A percentile compares a stretch with the other conserved stretches of the same genome.
phyloP scores from a whole-genome alignment of 2,888 invertebrate genomes.

The Erebia aethiops region DNA sequence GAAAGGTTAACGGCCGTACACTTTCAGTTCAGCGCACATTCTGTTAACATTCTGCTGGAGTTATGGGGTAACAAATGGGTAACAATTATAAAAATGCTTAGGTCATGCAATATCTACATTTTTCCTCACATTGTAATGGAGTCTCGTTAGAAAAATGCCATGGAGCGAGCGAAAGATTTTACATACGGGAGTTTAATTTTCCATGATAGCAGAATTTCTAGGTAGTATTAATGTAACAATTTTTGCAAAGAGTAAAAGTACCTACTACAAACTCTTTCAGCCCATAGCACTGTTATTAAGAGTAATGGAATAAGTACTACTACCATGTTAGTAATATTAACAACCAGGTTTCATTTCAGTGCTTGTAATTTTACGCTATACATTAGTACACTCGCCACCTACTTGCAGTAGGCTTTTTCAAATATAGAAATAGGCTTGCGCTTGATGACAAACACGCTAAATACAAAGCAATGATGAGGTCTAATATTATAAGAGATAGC shows the following conservation, averaged over 20 bases:
- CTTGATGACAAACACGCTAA: too few species aligned
- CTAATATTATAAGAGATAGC: too few species aligned
- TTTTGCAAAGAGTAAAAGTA: constrained; percentile 22
- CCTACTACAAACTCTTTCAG: not conserved
- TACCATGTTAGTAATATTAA: not conserved
- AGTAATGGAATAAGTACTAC: not conserved
- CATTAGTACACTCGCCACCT: not conserved
- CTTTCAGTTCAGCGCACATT: constrained; percentile 3
- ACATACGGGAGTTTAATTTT: constrained; percentile 30
- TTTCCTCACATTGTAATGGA: constrained; percentile 29
- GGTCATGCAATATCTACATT: constrained; percentile 17
- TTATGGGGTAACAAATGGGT: constrained; percentile 14
- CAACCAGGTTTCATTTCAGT: too few species aligned
- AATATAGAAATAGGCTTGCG: too few species aligned
- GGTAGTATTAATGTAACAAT: constrained; percentile 25
- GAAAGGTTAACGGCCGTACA: constrained; percentile 6
- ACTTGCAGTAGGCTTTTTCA: too few species aligned
- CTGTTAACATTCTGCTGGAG: not conserved
- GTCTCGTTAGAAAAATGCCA: constrained; percentile 37
- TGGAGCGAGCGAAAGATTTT: constrained; percentile 29
- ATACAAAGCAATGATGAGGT: too few species aligned
- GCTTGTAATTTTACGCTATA: not conserved
- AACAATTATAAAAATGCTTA: constrained; percentile 20
- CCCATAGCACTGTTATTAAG: not conserved
- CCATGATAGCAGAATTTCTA: constrained; percentile 21